Percentiles rank a stretch among this genome's conserved stretches.
These are phyloP conservation scores for Venustoraphidia nigricollis DNA, from an alignment of 2,888 invertebrate genomes.

Conservation along the genomic window DNA sequence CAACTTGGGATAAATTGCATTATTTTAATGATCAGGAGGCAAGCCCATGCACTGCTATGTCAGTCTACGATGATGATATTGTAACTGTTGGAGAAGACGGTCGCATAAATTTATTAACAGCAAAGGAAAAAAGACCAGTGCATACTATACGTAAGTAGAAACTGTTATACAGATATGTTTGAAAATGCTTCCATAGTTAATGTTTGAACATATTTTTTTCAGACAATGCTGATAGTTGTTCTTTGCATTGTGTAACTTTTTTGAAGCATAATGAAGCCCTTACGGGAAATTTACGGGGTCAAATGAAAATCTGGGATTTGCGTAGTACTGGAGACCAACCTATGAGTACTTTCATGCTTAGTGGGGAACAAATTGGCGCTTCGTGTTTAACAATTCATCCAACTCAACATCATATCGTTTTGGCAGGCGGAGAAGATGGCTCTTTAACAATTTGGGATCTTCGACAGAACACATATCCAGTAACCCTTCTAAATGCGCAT, in stretches of 20 bases:
- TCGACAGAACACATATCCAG: conserved; percentile 66
- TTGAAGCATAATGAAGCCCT: conserved; percentile 58
- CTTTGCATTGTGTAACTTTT: conserved; percentile 61
- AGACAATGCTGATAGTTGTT: conserved; percentile 68
- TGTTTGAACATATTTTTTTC: conserved; percentile 13
- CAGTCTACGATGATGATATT: conserved; percentile 61
- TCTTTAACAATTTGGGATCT: conserved; percentile 82
- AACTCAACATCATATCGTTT: conserved; percentile 66
- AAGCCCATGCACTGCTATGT: conserved; percentile 63
- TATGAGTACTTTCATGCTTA: conserved; percentile 53
- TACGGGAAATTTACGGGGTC: conserved; percentile 74
- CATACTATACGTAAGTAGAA: conserved; percentile 31
- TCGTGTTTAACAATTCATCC: conserved; percentile 71
- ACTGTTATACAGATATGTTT: background rate
- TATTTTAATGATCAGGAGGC: conserved; percentile 34
- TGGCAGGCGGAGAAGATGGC: conserved; percentile 79
- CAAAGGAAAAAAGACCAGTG: conserved; percentile 30
- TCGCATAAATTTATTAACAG: conserved; percentile 37
- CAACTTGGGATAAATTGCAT: conserved; percentile 52
- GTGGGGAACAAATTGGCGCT: conserved; percentile 56
- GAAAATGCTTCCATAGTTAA: background rate
- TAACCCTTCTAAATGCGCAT: conserved; percentile 67
- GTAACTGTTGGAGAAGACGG: conserved; percentile 81
- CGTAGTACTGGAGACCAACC: conserved; percentile 47
- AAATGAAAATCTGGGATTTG: conserved; percentile 82